Evolutionary conservation across 2,888 invertebrate species (phyloP).

Genomic region (Drosophila emarginata): DNA sequence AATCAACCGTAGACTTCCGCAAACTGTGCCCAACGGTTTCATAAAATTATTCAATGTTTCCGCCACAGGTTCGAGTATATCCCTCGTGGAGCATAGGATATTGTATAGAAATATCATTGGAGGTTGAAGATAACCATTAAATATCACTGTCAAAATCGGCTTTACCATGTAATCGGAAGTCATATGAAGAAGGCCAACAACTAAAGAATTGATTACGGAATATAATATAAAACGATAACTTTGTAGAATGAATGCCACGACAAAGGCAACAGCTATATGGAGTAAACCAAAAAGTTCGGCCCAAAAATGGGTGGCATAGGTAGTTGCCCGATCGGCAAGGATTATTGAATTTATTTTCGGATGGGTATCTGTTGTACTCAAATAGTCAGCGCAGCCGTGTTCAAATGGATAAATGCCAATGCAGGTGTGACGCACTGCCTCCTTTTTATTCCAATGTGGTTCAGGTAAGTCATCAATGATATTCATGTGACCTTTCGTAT

Average conservation of each 20-base stretch:
- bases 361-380: constrained; percentile 86
- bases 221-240: constrained; percentile 85
- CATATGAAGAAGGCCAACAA: constrained; percentile 85
- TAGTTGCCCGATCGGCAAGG: constrained; percentile 85
- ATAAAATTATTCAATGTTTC: constrained; percentile 83
- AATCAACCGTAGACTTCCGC: constrained; percentile 71
- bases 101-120: constrained; percentile 86
- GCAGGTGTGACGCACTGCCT: constrained; percentile 56
- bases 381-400: constrained; percentile 86
- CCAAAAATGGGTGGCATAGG: constrained; percentile 86
- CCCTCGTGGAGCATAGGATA: constrained; percentile 85
- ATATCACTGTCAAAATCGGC: constrained; percentile 86
- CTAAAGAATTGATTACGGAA: constrained; percentile 85
- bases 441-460: constrained; percentile 62
- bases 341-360: constrained; percentile 84
- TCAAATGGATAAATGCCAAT: constrained; percentile 88
- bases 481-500: constrained; percentile 21
- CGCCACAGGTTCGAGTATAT: constrained; percentile 86
- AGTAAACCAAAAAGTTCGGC: constrained; percentile 86
- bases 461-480: constrained; percentile 70
- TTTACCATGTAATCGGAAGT: constrained; percentile 87
- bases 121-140: constrained; percentile 87
- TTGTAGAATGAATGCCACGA: constrained; percentile 86
- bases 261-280: constrained; percentile 85
- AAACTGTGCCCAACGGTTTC: constrained; percentile 75